Conservation (phyloP, 1,140 invertebrate species). For the Colletes latitarsis region DNA sequence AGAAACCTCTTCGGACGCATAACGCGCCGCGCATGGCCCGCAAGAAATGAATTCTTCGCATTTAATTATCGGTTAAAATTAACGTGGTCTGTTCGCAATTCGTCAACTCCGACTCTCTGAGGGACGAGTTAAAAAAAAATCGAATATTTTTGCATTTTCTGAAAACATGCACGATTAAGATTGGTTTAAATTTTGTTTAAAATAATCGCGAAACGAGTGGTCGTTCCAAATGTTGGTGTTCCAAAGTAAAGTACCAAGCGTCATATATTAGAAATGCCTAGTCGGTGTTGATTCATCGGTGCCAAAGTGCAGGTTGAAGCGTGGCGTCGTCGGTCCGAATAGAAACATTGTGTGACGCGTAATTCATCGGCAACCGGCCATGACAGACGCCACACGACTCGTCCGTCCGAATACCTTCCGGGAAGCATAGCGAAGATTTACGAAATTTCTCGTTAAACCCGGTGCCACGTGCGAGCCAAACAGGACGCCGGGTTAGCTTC, state of each 20-base stretch:
- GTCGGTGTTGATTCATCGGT: not conserved
- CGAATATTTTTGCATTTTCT: no score
- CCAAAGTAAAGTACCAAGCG: no score
- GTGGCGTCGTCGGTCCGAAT: not conserved
- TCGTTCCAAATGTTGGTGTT: no score
- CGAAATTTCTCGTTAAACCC: constrained; percentile 25
- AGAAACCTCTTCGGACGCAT: not conserved
- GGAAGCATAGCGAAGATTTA: not conserved
- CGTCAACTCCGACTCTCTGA: not conserved
- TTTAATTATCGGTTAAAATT: constrained; percentile 37
- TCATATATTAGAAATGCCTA: no score
- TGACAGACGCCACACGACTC: constrained; percentile 7
- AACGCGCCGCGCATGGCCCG: not conserved
- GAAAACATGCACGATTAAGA: no score
- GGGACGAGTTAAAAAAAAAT: no score
- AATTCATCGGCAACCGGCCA: constrained; percentile 23
- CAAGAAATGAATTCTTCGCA: constrained; percentile 16
- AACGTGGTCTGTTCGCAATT: not conserved
- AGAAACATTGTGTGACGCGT: constrained; percentile 24
- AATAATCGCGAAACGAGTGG: no score
- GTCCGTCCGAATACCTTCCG: constrained; percentile 13
- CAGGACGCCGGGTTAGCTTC: not conserved
- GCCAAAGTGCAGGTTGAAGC: not conserved
- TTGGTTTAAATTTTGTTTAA: no score
- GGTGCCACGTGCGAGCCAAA: not conserved